Percentiles rank a stretch among this genome's conserved stretches.
Conservation (phyloP, 2,888 invertebrate species). For the Rhynchonema sp. region DNA sequence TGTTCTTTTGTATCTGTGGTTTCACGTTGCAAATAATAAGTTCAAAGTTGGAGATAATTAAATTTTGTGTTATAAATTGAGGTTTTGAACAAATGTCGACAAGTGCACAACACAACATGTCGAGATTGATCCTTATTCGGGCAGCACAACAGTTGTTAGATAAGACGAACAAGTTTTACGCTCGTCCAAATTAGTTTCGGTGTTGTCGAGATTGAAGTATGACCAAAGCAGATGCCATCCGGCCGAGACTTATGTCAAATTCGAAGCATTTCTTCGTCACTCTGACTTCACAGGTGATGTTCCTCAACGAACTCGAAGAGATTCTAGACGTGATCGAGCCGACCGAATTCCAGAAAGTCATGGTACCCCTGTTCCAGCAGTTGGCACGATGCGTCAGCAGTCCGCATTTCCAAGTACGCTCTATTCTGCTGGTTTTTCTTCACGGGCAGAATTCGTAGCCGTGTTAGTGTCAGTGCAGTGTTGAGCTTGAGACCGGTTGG, state of each 20-base stretch:
- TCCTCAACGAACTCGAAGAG: slow-evolving; percentile 93
- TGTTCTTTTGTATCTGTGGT: not conserved
- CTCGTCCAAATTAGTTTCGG: not conserved
- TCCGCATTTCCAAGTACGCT: slow-evolving; percentile 81
- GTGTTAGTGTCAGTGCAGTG: too few species aligned
- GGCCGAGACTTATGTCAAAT: too few species aligned
- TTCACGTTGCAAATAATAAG: not conserved
- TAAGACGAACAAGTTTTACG: not conserved
- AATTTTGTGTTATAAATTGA: too few species aligned
- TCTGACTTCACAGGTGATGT: slow-evolving; percentile 68
- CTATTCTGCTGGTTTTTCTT: not conserved
- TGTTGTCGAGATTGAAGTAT: too few species aligned
- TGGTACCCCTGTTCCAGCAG: slow-evolving; percentile 85
- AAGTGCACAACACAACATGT: too few species aligned
- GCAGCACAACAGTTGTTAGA: not conserved
- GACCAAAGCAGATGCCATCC: too few species aligned
- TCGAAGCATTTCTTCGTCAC: too few species aligned
- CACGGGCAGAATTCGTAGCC: too few species aligned
- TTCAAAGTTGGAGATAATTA: too few species aligned
- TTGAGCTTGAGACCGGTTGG: too few species aligned
- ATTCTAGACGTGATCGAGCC: slow-evolving; percentile 96
- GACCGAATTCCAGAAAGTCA: slow-evolving; percentile 87
- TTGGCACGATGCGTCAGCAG: slow-evolving; percentile 92
- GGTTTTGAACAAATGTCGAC: too few species aligned
- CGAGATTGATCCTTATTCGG: not conserved